Conservation (phyloP, 2,888 invertebrate genomes). For the Megaustenia siamemsis region DNA sequence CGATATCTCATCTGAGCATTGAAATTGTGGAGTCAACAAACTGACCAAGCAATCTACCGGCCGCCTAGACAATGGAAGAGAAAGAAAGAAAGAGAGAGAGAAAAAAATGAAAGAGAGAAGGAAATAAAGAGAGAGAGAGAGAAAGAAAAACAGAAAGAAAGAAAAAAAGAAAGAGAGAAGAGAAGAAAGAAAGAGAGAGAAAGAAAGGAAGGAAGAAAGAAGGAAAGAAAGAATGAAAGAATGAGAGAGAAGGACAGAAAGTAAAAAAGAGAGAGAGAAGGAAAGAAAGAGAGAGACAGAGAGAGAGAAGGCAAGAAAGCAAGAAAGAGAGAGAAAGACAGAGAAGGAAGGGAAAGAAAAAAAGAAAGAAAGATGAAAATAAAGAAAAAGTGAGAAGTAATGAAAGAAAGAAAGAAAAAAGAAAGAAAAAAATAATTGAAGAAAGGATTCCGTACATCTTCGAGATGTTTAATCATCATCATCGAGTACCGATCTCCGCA, state of each 20-base stretch:
- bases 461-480: too few species aligned
- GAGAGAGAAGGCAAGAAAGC: not conserved
- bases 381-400: too few species aligned
- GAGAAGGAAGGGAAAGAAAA: not conserved
- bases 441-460: not conserved
- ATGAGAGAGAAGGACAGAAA: not conserved
- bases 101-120: not conserved
- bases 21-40: too few species aligned
- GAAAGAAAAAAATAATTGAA: too few species aligned
- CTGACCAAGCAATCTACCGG: too few species aligned
- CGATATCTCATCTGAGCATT: too few species aligned
- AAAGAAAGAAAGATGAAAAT: not conserved
- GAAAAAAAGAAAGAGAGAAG: not conserved
- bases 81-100: conserved; percentile 26
- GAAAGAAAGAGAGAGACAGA: not conserved
- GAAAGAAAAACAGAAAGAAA: not conserved
- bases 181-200: not conserved
- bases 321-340: not conserved
- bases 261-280: not conserved
- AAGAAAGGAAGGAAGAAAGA: not conserved
- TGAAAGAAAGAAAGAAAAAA: too few species aligned
- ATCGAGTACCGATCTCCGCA: too few species aligned
- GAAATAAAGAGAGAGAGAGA: conserved; percentile 2
- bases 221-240: not conserved
- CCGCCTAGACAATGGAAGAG: conserved; percentile 1